phyloP scores from a whole-genome alignment of 2,113 vertebrate species.

The Caranx ignobilis region DNA sequence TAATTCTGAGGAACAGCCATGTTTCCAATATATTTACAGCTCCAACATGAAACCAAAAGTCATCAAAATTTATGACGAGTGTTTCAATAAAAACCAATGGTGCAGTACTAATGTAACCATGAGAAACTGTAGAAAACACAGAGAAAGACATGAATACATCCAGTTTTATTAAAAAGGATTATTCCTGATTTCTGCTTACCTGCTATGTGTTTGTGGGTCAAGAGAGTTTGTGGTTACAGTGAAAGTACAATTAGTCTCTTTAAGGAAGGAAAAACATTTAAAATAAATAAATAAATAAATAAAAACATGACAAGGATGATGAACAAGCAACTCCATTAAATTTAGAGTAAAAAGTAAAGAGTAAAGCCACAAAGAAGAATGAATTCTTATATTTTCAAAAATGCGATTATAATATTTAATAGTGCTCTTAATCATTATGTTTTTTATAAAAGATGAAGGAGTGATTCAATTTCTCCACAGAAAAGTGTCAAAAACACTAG shows the following conservation, averaged over 20 bases:
- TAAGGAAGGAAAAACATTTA: not conserved
- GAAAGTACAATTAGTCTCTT: not conserved
- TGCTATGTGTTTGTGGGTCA: not conserved
- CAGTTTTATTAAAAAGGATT: not conserved
- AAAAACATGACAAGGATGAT: not conserved
- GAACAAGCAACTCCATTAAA: not conserved
- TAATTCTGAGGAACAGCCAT: conserved; percentile 12
- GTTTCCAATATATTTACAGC: conserved; percentile 31
- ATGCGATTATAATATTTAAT: too few species aligned
- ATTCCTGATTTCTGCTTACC: not conserved
- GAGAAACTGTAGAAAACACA: conserved; percentile 32
- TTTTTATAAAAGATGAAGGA: not conserved
- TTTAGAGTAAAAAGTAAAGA: too few species aligned
- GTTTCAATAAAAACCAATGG: conserved; percentile 23
- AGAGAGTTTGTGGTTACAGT: not conserved
- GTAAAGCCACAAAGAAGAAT: too few species aligned
- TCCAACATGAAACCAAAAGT: conserved; percentile 24
- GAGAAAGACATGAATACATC: not conserved
- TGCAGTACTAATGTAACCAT: conserved; percentile 22
- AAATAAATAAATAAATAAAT: too few species aligned
- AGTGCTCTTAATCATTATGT: too few species aligned
- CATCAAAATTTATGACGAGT: conserved; percentile 11
- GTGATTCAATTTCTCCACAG: not conserved
- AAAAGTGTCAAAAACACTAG: too few species aligned
- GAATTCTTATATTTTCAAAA: too few species aligned